Evolutionary conservation across 2,797 vertebrate species (phyloP), one percentile per base, ranked within the genome.

Genomic region (Aulostomus chinensis): DNA sequence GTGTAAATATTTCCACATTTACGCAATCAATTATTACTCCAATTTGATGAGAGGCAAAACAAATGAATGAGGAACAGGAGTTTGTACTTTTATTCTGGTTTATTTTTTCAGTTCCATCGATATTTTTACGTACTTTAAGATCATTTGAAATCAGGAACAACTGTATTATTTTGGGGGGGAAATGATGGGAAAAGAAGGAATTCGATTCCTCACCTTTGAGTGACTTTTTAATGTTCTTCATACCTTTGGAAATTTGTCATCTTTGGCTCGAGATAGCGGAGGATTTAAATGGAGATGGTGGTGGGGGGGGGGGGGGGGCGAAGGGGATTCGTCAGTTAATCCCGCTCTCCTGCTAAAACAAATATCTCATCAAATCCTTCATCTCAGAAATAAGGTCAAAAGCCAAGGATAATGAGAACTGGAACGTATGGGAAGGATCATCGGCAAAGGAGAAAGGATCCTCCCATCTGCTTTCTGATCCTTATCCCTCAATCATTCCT

Each of bases 391-490:
- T 73, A 67, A 73, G 81, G 86, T 86, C 84, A 88, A 41, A 83
- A 80, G 76, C 68, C 68, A 78, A 74, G 76, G 79, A 83, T 85
- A 85, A 88, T 83, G 68, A 79, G 72, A 77, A 69, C 40, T 16
- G 63, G 51, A 73, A 71, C 55, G 55, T 81, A 83, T 77, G 73
- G 75, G 59, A 64, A 73, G 61, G 76, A 76, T 76, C 70, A 70
- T 54, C 12, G 11, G 54, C 48, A 55, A 36, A 72, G 40, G 65
- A 55, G 18, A 50, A 47, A 55, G 63, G 60, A 78, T 80, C 76
- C 68, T 68, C 78, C 78, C 81, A 78, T 83, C 79, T 78, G 72
- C 47, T 73, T 43, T 20, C 13, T 42, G 2, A 67, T 73, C 43
- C 63, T 78, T 62, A 73, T 75, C 68, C 68, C 70, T 77, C 76